Conservation (phyloP, 1,140 invertebrate genomes). For the Aphaenogaster floridana region DNA sequence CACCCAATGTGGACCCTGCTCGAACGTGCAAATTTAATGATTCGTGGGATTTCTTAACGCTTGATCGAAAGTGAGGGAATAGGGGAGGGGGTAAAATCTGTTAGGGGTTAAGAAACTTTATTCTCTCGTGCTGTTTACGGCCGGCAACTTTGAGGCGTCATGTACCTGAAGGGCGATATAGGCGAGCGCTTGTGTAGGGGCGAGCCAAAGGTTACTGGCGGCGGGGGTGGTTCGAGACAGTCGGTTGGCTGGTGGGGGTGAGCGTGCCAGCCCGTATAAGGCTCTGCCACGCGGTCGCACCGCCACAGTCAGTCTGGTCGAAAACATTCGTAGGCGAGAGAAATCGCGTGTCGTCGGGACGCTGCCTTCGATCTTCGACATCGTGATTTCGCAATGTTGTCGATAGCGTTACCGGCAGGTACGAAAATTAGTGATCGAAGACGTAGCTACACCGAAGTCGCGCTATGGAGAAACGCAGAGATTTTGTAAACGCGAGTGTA, state of each 20-base stretch:
- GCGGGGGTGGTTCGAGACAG: slow-evolving; percentile 40
- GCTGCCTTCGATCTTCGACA: not conserved
- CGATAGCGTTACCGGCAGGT: not conserved
- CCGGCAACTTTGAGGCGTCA: not conserved
- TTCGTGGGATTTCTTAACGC: not conserved
- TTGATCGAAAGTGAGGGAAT: not conserved
- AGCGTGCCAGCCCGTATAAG: slow-evolving; percentile 82
- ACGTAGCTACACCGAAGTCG: not conserved
- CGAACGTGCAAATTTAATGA: not conserved
- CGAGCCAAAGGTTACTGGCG: slow-evolving; percentile 24
- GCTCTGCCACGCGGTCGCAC: slow-evolving; percentile 80
- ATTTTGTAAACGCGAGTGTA: not conserved
- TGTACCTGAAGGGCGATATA: slow-evolving; percentile 18
- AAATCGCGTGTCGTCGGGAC: not conserved
- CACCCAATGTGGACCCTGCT: too few species aligned
- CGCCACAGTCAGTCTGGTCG: slow-evolving; percentile 78
- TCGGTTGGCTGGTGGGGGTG: slow-evolving; percentile 72
- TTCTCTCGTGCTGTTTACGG: slow-evolving; percentile 8
- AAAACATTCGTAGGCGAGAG: slow-evolving; percentile 75
- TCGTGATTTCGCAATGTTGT: not conserved
- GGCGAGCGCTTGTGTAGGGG: slow-evolving; percentile 7
- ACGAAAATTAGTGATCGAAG: not conserved
- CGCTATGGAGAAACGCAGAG: not conserved
- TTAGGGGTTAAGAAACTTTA: slow-evolving; percentile 17
- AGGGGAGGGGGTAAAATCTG: not conserved